Evolutionary conservation across 2,113 vertebrate species (phyloP).

Genomic region (Rhinolophus ferrumequinum): DNA sequence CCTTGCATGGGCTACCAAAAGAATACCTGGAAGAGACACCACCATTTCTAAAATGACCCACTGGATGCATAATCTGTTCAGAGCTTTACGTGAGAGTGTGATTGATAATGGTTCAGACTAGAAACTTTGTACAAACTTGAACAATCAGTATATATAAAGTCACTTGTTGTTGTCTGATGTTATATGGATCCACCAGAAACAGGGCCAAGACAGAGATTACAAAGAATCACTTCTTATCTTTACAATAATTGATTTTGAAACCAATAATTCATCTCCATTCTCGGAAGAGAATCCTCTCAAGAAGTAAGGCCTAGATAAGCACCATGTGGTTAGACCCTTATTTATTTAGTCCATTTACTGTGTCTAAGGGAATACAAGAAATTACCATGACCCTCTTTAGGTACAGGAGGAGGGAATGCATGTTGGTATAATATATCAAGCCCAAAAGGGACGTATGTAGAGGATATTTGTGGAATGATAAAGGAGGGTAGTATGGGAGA

Average conservation of each 20-base stretch:
- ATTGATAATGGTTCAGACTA: background rate
- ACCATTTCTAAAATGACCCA: background rate
- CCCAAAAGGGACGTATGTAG: background rate
- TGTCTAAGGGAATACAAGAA: background rate
- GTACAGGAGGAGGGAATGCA: background rate
- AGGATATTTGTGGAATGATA: background rate
- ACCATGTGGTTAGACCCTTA: background rate
- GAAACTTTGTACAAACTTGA: background rate
- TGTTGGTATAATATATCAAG: background rate
- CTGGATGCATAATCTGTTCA: background rate
- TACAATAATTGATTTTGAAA: conserved; percentile 18
- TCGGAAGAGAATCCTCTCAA: background rate
- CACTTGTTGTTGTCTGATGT: background rate
- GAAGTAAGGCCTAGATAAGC: background rate
- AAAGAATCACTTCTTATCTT: background rate
- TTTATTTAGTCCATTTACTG: background rate
- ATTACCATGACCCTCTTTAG: background rate
- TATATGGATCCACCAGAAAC: background rate
- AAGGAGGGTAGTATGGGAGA: background rate
- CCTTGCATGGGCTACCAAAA: background rate
- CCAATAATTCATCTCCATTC: background rate
- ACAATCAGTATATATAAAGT: background rate
- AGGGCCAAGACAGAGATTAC: background rate
- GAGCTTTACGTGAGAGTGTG: background rate
- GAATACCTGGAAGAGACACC: background rate